Base-by-base conservation (phyloP, 1,140 invertebrate genomes). In the Steinernema feltiae region DNA sequence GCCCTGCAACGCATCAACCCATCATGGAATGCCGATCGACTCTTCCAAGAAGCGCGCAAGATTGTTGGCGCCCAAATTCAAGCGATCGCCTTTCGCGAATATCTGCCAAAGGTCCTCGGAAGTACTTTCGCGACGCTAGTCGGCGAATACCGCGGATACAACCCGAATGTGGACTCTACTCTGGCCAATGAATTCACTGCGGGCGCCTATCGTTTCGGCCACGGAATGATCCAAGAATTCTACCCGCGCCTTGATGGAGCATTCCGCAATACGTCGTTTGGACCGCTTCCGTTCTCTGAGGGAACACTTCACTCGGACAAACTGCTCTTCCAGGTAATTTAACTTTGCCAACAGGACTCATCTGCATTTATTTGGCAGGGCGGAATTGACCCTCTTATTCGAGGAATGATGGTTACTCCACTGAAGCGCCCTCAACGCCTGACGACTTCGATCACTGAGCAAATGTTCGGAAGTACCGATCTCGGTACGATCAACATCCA, bases 131-230 rank as follows among this genome's bases (percentile, higher is more conserved):
- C 78, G 30, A 81, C 82, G 1, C 88, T 88, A 53, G 78, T 81
- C 24, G 89, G 89, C 1, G 86, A 87, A 75, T 90, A 90, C 74
- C 82, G 85, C 21, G 85, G 88, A 3, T 92, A 91, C 81, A 88
- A 91, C 80, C 81, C 84, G 2, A 82, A 87, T 32, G 85, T 91
- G 27, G 89, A 91, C 83, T 87, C 90, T 15, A 89, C 88, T 29
- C 88, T 90, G 24, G 90, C 88, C 7, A 91, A 91, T 84, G 90
- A 89, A 71, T 91, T 91, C 84, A 88, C 90, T 1, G 87, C 90
- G 1, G 91, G 90, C 35, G 91, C 90, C 32, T 91, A 89, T 82
- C 85, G 90, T 76, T 90, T 90, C 82, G 90, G 90, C 15, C 90
- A 91, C 82, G 89, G 88, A 70, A 87, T 90, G 76, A 88, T 91